Evolutionary conservation across 2,888 invertebrate genomes (phyloP), one percentile per base, ranked within the genome.

Genomic region (Diaprepes abbreviatus): DNA sequence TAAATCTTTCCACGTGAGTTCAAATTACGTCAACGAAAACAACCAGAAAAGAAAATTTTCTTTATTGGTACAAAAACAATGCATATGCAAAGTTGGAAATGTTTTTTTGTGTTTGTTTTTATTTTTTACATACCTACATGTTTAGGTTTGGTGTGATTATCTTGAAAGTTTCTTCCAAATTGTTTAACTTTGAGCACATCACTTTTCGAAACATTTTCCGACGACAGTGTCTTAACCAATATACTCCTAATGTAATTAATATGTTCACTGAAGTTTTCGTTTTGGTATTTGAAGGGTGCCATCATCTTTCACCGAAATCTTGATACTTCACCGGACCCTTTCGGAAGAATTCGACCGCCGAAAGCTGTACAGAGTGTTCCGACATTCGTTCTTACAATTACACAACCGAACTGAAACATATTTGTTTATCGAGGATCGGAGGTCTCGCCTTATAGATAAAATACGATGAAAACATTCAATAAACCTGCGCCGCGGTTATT

Each of bases 211-310:
- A 88, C 84, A 80, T 88, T 88, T 81, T 88, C 88, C 71, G 85
- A 83, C 31, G 88, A 87, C 76, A 88, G 78, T 38, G 88, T 87
- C 70, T 85, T 85, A 75, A 88, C 86, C 63, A 88, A 84, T 75
- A 88, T 87, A 62, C 87, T 87, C 69, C 88, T 81, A 66, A 88
- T 84, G 74, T 86, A 85, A 74, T 86, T 86, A 68, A 88, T 83
- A 68, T 87, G 86, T 77, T 85, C 85, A 79, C 85, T 73, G 48
- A 70, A 73, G 48, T 24, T 64, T 5, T 64, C 67, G 59, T 58
- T 58, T n/a, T 67, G 66, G 10, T 65, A 60, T 43, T 40, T 31
- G 12, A 31, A 43, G 10, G 69, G 69, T 43, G 63, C 64, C 71
- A 73, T 73, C 62, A 54, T 66, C 58, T 60, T 55, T 62, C 55